Evolutionary conservation across 2,113 vertebrate genomes (phyloP).

Genomic region (Apistogramma diplotaenia): DNA sequence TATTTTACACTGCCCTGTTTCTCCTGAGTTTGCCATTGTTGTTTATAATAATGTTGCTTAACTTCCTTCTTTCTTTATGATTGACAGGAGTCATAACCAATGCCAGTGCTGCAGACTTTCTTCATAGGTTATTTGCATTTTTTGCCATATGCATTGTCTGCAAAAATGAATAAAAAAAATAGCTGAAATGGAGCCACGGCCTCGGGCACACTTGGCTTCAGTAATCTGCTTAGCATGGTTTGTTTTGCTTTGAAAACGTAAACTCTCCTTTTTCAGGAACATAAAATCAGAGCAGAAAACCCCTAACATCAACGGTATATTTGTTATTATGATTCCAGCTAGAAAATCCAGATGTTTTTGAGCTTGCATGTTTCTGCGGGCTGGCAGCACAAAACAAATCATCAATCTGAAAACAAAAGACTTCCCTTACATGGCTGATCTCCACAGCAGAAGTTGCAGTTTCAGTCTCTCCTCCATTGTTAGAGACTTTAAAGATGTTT

Average conservation of each 20-base stretch:
- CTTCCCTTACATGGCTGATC: background rate
- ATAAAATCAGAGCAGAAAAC: background rate
- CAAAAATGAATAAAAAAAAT: background rate
- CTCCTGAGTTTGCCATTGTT: background rate
- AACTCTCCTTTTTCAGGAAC: background rate
- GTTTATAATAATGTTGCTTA: background rate
- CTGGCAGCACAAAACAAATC: background rate
- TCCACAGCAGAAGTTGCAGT: background rate
- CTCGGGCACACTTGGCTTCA: background rate
- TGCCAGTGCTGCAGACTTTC: background rate
- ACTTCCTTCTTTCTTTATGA: background rate
- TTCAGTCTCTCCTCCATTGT: background rate
- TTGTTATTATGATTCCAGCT: background rate
- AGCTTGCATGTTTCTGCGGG: background rate
- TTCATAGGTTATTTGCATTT: background rate
- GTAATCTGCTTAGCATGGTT: background rate
- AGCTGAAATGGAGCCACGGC: background rate
- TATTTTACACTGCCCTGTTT: background rate
- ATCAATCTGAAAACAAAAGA: background rate
- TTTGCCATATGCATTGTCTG: background rate
- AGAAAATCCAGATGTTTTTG: background rate
- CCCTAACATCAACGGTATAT: background rate
- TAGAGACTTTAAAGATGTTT: background rate
- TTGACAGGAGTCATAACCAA: background rate
- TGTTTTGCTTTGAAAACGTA: background rate